A percentile compares a stretch with the other conserved stretches of the same genome.
Evolutionary conservation across 2,888 invertebrate species (phyloP).

Genomic region (Tetanocera ferruginea): DNA sequence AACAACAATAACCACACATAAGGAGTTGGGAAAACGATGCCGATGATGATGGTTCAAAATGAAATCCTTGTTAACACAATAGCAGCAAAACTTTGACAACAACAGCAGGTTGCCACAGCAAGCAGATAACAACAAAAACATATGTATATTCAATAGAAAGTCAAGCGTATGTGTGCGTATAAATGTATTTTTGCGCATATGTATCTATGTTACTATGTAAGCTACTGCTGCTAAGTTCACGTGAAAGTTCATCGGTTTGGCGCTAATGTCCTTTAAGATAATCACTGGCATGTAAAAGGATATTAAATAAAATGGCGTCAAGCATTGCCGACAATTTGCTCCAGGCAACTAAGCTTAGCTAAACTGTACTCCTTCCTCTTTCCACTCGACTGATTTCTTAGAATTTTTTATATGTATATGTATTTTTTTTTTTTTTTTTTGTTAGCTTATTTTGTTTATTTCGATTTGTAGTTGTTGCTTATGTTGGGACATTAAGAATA

Average conservation of each 20-base stretch:
- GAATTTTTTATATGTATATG: too few species aligned
- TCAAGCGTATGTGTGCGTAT: too few species aligned
- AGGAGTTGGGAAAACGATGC: background rate
- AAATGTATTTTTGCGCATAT: background rate
- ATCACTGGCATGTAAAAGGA: slow-evolving; percentile 18
- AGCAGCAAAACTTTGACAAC: too few species aligned
- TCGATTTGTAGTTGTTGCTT: too few species aligned
- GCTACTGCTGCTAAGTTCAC: background rate
- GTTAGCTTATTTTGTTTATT: too few species aligned
- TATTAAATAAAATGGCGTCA: slow-evolving; percentile 8
- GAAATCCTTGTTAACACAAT: too few species aligned
- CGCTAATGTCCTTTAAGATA: slow-evolving; percentile 20
- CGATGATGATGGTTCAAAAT: too few species aligned
- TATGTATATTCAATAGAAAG: slow-evolving; percentile 7
- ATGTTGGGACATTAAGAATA: too few species aligned
- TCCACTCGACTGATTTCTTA: too few species aligned
- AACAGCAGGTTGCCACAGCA: background rate
- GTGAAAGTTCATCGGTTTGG: slow-evolving; percentile 13
- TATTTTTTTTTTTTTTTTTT: too few species aligned
- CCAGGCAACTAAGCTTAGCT: background rate
- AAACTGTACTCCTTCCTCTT: too few species aligned
- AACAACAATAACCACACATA: background rate
- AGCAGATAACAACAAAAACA: background rate
- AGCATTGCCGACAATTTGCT: background rate
- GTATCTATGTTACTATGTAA: too few species aligned